Evolutionary conservation across 2,797 vertebrate species (phyloP).

Genomic region (Coendou prehensilis): DNA sequence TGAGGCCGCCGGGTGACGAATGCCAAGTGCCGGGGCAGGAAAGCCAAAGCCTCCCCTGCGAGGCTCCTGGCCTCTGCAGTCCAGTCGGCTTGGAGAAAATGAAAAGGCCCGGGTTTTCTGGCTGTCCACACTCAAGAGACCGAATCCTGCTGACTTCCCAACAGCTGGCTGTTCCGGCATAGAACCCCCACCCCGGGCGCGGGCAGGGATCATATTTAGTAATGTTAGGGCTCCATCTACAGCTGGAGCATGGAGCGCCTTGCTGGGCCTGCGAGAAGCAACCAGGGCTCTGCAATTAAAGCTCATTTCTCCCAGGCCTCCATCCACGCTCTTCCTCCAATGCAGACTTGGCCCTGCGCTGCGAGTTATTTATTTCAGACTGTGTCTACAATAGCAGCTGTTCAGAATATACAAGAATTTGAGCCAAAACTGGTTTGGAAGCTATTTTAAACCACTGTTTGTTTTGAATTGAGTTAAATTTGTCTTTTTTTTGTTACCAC

Average conservation of each 20-base stretch:
- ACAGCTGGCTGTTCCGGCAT: conserved; percentile 3
- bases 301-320: conserved; percentile 32
- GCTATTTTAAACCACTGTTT: conserved; percentile 80
- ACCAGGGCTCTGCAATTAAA: conserved; percentile 25
- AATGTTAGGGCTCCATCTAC: conserved; percentile 90
- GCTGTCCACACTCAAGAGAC: conserved; percentile 81
- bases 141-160: conserved; percentile 66
- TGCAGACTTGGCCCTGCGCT: conserved; percentile 54
- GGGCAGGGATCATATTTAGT: conserved; percentile 74
- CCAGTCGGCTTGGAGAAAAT: not conserved
- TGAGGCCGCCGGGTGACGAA: conserved; percentile 73
- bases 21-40: conserved; percentile 58
- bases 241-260: conserved; percentile 72
- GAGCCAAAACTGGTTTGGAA: conserved; percentile 58
- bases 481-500: not conserved
- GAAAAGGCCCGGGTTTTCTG: conserved; percentile 53
- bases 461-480: conserved; percentile 59
- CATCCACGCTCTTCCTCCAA: conserved; percentile 32
- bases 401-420: conserved; percentile 66
- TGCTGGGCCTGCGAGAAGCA: not conserved
- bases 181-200: not conserved
- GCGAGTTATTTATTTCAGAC: conserved; percentile 74
- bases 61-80: conserved; percentile 49
- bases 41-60: conserved; percentile 32
- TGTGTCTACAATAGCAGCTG: conserved; percentile 73